These are phyloP conservation scores for Sebastolobus altivelis DNA, from an alignment of 2,797 vertebrate genomes.

Conservation along the genomic window DNA sequence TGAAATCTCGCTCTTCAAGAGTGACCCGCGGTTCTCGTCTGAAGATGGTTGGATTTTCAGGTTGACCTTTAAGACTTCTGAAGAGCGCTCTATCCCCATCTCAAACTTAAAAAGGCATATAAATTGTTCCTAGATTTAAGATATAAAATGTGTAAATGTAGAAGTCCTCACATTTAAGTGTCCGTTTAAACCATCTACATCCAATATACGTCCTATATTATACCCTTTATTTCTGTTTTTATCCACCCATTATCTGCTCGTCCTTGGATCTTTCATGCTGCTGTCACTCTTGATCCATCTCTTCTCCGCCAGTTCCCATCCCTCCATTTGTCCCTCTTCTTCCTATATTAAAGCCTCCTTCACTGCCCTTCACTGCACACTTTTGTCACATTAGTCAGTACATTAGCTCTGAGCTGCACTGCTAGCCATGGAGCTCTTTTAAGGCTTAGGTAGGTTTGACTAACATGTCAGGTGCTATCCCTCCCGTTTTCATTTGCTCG, in stretches of 20 bases:
- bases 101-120: constrained; percentile 46
- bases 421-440: constrained; percentile 28
- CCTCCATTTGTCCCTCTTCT: constrained; percentile 47
- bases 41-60: constrained; percentile 62
- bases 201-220: constrained; percentile 17
- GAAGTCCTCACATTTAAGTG: constrained; percentile 44
- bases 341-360: constrained; percentile 36
- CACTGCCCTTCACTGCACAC: constrained; percentile 59
- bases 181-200: constrained; percentile 26
- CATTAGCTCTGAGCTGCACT: constrained; percentile 62
- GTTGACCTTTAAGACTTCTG: constrained; percentile 77
- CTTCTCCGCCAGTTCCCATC: constrained; percentile 34
- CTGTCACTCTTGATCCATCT: constrained; percentile 43
- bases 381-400: constrained; percentile 73
- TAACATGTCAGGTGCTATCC: constrained; percentile 17
- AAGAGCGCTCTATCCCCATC: constrained; percentile 45
- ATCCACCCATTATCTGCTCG: constrained; percentile 29
- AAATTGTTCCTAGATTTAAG: constrained; percentile 53
- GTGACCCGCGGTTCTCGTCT: constrained; percentile 44
- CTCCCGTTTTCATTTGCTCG: neutral
- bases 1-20: constrained; percentile 68
- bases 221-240: neutral
- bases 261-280: constrained; percentile 32
- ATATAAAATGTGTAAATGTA: constrained; percentile 37
- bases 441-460: constrained; percentile 9